Evolutionary conservation across 1,140 invertebrate genomes (phyloP).

Genomic region (Teleogryllus occipitalis): DNA sequence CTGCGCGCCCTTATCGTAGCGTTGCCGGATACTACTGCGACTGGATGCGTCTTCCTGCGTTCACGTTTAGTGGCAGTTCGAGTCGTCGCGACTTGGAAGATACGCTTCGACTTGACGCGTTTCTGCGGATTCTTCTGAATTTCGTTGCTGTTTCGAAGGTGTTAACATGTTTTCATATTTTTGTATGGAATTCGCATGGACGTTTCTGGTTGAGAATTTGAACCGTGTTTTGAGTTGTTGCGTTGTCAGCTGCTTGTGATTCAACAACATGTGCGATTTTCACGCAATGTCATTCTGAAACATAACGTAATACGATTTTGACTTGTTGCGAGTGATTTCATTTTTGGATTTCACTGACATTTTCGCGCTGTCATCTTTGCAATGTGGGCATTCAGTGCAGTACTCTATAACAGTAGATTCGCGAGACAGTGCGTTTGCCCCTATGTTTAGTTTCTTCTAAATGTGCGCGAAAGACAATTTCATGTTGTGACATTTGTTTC

Average conservation of each 20-base stretch:
- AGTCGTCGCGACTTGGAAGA: no score
- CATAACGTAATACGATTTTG: neutral
- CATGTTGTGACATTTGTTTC: neutral
- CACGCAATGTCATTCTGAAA: neutral
- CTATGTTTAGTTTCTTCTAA: neutral
- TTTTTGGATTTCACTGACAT: neutral
- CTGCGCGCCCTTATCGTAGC: neutral
- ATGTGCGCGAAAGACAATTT: neutral
- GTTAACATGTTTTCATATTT: conserved; percentile 2
- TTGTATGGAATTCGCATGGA: neutral
- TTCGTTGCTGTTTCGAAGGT: neutral
- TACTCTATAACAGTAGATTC: neutral
- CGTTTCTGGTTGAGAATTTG: neutral
- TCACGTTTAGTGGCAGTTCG: neutral
- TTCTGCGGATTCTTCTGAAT: neutral
- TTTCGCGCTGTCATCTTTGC: neutral
- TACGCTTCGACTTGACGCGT: neutral
- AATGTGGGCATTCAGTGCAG: neutral
- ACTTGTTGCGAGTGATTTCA: neutral
- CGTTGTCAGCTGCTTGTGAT: neutral
- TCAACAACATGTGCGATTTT: neutral
- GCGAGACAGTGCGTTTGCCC: neutral
- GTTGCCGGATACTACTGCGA: neutral
- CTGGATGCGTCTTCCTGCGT: neutral
- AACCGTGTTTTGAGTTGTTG: neutral